These are phyloP conservation scores for Lycodopsis pacificus DNA, from an alignment of 2,797 vertebrate species.

Conservation along the genomic window DNA sequence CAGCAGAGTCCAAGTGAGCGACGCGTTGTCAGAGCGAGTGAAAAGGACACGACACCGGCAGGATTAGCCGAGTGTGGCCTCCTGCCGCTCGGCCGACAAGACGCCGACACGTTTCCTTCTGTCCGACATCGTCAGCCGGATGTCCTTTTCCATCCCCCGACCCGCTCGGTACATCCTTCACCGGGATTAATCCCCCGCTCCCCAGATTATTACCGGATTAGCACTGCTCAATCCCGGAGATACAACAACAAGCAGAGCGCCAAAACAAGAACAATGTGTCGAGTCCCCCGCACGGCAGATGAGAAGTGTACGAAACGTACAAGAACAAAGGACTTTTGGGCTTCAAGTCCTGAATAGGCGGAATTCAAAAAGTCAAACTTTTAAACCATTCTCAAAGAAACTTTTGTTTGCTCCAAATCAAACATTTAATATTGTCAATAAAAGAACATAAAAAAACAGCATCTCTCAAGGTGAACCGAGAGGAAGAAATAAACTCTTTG, in stretches of 20 bases:
- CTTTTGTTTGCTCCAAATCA: conserved; percentile 13
- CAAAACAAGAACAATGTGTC: conserved; percentile 75
- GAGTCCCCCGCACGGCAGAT: conserved; percentile 37
- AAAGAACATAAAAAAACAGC: conserved; percentile 22
- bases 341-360: not conserved
- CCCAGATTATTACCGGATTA: conserved; percentile 80
- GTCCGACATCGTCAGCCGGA: conserved; percentile 73
- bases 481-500: conserved; percentile 5
- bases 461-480: conserved; percentile 35
- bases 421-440: conserved; percentile 6
- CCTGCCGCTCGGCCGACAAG: conserved; percentile 54
- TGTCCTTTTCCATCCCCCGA: conserved; percentile 66
- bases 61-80: conserved; percentile 81
- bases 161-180: conserved; percentile 50
- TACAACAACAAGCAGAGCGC: conserved; percentile 67
- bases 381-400: not conserved
- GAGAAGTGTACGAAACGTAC: conserved; percentile 60
- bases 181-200: conserved; percentile 75
- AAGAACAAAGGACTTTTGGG: not conserved
- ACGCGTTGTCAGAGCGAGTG: conserved; percentile 61
- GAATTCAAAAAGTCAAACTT: not conserved
- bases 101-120: conserved; percentile 70
- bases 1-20: conserved; percentile 83
- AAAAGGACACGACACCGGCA: conserved; percentile 43
- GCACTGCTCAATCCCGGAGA: conserved; percentile 73